Percentiles rank a stretch among this genome's conserved stretches.
These are phyloP conservation scores for Silurus asotus DNA, from an alignment of 2,113 vertebrate genomes.

Conservation along the genomic window DNA sequence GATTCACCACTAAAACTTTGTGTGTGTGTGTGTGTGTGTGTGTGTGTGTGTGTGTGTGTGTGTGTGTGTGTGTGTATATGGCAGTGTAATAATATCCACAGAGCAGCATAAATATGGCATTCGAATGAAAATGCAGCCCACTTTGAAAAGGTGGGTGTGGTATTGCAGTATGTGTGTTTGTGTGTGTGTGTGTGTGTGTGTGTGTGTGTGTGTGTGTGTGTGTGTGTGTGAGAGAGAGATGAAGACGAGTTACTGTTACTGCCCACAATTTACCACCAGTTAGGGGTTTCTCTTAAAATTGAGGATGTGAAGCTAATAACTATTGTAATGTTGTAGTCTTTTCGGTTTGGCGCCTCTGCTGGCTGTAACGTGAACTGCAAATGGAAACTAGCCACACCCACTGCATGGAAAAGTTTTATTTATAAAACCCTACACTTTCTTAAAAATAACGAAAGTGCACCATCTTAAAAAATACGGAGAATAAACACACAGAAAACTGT, in stretches of 20 bases:
- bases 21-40: not conserved
- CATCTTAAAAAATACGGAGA: not conserved
- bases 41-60: not conserved
- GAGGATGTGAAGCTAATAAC: not conserved
- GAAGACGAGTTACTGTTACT: not conserved
- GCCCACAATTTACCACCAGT: not conserved
- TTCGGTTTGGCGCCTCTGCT: not conserved
- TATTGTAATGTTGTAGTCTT: not conserved
- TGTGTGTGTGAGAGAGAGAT: not conserved
- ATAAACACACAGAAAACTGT: slow-evolving; percentile 18
- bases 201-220: not conserved
- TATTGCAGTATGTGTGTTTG: not conserved
- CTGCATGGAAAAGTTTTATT: not conserved
- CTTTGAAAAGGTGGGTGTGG: not conserved
- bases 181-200: not conserved
- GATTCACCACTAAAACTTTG: not conserved
- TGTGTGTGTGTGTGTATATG: not conserved
- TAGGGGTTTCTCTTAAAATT: not conserved
- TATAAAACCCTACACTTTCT: not conserved
- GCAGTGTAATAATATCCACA: slow-evolving; percentile 3
- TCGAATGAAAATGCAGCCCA: not conserved
- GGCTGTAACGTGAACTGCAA: not conserved
- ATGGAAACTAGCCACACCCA: not conserved
- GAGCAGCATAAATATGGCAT: not conserved
- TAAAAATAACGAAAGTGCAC: not conserved